Conservation (phyloP, 2,113 vertebrate genomes). For the Ceratotherium simum region DNA sequence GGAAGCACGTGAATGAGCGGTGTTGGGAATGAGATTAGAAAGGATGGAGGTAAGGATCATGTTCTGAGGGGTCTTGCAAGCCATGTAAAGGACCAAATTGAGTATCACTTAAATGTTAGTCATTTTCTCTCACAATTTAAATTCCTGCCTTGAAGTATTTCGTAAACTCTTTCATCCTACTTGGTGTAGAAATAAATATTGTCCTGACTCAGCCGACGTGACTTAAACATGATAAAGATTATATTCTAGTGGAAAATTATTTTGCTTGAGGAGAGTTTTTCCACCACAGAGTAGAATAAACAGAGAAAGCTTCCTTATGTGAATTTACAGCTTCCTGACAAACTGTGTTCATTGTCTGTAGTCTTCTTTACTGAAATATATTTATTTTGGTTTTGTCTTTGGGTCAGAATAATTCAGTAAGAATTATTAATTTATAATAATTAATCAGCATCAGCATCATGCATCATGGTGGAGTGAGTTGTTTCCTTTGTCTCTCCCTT, state of each 20-base stretch:
- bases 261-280: constrained; percentile 1
- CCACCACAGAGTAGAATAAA: background rate
- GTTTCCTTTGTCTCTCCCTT: too few species aligned
- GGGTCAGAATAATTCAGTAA: background rate
- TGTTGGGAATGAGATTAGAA: background rate
- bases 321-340: constrained; percentile 1
- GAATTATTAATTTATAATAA: background rate
- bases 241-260: background rate
- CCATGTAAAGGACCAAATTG: background rate
- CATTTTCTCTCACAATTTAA: background rate
- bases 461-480: too few species aligned
- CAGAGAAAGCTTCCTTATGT: background rate
- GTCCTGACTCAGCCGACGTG: background rate
- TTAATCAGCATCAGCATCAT: too few species aligned
- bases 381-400: constrained; percentile 47
- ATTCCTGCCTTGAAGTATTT: background rate
- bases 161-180: background rate
- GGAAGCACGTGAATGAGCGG: background rate
- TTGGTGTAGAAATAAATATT: background rate
- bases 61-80: background rate
- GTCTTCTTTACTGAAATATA: background rate
- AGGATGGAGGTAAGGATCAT: background rate
- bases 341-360: background rate
- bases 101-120: background rate
- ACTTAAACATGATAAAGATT: background rate